Conservation (phyloP, 2,797 vertebrate species). For the Naso thynnoides region DNA sequence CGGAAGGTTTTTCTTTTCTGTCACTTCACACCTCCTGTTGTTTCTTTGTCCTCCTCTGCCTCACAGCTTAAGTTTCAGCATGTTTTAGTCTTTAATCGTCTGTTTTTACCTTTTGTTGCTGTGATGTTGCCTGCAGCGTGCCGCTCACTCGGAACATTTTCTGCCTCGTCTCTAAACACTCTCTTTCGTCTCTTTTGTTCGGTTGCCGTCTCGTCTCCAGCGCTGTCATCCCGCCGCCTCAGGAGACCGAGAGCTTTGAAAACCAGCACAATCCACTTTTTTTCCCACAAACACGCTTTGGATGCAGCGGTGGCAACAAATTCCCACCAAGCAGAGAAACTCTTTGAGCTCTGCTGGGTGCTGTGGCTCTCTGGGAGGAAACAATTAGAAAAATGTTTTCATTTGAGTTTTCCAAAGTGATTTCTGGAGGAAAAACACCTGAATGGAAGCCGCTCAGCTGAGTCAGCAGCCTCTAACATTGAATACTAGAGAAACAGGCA, state of each 20-base stretch:
- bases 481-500: too few relatives aligned
- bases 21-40: too few relatives aligned
- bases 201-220: neutral
- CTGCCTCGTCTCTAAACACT: too few relatives aligned
- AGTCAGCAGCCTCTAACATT: too few relatives aligned
- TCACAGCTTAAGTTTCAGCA: too few relatives aligned
- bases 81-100: too few relatives aligned
- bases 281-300: constrained; percentile 34
- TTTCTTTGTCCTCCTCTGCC: too few relatives aligned
- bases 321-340: constrained; percentile 1
- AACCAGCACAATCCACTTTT: constrained; percentile 29
- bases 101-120: too few relatives aligned
- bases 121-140: too few relatives aligned
- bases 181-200: constrained; percentile 19
- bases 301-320: too few relatives aligned
- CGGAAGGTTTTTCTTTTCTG: too few relatives aligned
- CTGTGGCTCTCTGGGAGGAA: constrained; percentile 1
- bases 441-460: neutral
- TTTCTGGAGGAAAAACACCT: neutral
- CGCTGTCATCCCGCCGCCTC: constrained; percentile 8
- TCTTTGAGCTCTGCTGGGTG: constrained; percentile 14
- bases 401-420: neutral
- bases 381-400: neutral
- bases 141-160: too few relatives aligned
- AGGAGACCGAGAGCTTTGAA: constrained; percentile 22